These are phyloP conservation scores for Linepithema humile DNA, from an alignment of 1,140 invertebrate genomes.

Conservation along the genomic window DNA sequence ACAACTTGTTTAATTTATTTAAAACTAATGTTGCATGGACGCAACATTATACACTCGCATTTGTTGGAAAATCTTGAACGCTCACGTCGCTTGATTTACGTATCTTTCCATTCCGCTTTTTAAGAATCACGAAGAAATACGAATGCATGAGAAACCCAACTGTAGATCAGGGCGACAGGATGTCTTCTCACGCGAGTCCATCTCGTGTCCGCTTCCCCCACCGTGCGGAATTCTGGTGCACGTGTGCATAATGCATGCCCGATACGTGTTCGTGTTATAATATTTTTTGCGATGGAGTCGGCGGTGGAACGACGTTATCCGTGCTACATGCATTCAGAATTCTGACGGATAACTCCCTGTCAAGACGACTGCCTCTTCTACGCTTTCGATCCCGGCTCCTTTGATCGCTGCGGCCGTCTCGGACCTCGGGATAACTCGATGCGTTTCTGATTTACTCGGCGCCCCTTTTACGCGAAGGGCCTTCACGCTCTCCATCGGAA, in stretches of 20 bases:
- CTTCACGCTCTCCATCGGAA: not conserved
- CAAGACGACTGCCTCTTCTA: not conserved
- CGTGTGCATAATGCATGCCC: conserved; percentile 73
- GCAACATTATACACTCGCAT: too few relatives aligned
- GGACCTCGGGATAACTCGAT: conserved; percentile 8
- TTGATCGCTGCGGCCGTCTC: conserved; percentile 17
- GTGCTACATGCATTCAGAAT: conserved; percentile 69
- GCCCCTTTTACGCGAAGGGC: not conserved
- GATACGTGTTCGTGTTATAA: conserved; percentile 71
- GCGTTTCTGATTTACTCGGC: conserved; percentile 21
- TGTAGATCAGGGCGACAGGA: conserved; percentile 63
- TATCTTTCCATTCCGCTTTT: too few relatives aligned
- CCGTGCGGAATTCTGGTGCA: conserved; percentile 54
- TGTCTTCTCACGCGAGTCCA: conserved; percentile 36
- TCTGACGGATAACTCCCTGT: conserved; percentile 31
- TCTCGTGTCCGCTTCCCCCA: not conserved
- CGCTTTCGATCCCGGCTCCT: not conserved
- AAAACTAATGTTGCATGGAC: too few relatives aligned
- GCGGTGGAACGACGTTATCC: conserved; percentile 67
- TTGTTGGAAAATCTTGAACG: too few relatives aligned
- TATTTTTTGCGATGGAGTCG: conserved; percentile 66
- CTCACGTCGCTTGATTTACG: too few relatives aligned
- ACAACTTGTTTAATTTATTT: too few relatives aligned
- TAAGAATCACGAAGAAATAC: too few relatives aligned
- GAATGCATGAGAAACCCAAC: too few relatives aligned